Conservation (phyloP, 2,113 vertebrate genomes). For the Phrynocephalus versicolor region DNA sequence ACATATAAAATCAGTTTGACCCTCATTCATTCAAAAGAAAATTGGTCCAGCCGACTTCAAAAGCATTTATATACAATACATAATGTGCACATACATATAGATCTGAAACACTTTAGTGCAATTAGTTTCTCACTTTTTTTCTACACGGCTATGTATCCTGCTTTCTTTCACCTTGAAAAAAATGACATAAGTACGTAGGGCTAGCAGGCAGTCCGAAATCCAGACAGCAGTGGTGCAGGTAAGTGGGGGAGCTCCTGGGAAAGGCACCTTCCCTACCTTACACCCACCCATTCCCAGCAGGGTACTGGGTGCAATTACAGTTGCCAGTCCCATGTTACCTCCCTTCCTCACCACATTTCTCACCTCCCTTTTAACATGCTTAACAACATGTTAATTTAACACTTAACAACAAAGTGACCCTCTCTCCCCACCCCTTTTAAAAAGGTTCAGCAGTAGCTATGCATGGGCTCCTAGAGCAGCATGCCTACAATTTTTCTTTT, state of each 20-base stretch:
- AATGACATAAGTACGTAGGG: background rate
- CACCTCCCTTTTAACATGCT: too few relatives aligned
- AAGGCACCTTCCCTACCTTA: too few relatives aligned
- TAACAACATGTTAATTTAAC: too few relatives aligned
- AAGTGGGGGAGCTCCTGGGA: too few relatives aligned
- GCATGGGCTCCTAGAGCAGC: background rate
- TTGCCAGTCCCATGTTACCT: background rate
- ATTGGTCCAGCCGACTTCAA: background rate
- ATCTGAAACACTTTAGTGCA: background rate
- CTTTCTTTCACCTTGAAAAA: background rate
- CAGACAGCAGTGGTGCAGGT: background rate
- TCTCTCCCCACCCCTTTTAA: too few relatives aligned
- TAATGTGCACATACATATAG: background rate
- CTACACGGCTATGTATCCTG: background rate
- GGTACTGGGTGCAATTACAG: too few relatives aligned
- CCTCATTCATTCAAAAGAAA: slow-evolving; percentile 1
- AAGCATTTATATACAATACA: background rate
- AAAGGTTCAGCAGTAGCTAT: background rate
- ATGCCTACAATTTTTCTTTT: background rate
- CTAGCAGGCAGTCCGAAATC: background rate
- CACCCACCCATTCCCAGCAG: too few relatives aligned
- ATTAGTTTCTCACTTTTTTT: background rate
- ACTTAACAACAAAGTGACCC: too few relatives aligned
- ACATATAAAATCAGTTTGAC: slow-evolving; percentile 16
- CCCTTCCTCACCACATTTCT: background rate